A percentile compares a stretch with the other conserved stretches of the same genome.
Conservation (phyloP, 2,888 invertebrate species). For the Clepsis dumicolana region DNA sequence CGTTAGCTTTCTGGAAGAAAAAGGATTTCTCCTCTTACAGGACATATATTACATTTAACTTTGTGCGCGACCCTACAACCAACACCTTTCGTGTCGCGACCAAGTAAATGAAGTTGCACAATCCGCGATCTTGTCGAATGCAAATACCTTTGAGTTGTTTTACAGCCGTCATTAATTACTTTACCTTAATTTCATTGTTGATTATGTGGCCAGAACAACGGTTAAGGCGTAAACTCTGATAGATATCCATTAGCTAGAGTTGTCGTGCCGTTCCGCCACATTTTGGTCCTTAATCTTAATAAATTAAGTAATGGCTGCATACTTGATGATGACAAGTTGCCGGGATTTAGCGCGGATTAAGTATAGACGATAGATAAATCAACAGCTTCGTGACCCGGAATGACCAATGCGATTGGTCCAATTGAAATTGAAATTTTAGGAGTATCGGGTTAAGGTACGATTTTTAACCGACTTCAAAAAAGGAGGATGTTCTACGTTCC, state of each 20-base stretch:
- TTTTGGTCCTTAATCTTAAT: slow-evolving; percentile 23
- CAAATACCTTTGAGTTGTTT: slow-evolving; percentile 33
- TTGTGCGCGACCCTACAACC: not conserved
- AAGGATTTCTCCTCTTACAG: no score
- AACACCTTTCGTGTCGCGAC: not conserved
- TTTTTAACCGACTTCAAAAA: not conserved
- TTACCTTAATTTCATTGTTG: slow-evolving; percentile 40
- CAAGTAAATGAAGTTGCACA: slow-evolving; percentile 4
- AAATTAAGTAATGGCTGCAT: slow-evolving; percentile 23
- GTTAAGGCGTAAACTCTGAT: slow-evolving; percentile 39
- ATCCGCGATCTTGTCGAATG: slow-evolving; percentile 6
- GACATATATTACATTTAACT: not conserved
- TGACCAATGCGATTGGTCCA: not conserved
- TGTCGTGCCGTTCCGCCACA: slow-evolving; percentile 21
- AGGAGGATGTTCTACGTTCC: no score
- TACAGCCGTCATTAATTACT: slow-evolving; percentile 40
- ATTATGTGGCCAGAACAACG: slow-evolving; percentile 38
- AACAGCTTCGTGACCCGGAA: slow-evolving; percentile 19
- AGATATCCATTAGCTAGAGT: not conserved
- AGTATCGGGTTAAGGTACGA: not conserved
- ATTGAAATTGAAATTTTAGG: not conserved
- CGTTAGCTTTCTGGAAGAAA: no score
- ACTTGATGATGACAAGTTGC: slow-evolving; percentile 26
- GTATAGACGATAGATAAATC: slow-evolving; percentile 16
- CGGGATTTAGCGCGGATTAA: slow-evolving; percentile 18